phyloP scores from a whole-genome alignment of 2,888 invertebrate genomes.

The Mimumesa dahlbomi region DNA sequence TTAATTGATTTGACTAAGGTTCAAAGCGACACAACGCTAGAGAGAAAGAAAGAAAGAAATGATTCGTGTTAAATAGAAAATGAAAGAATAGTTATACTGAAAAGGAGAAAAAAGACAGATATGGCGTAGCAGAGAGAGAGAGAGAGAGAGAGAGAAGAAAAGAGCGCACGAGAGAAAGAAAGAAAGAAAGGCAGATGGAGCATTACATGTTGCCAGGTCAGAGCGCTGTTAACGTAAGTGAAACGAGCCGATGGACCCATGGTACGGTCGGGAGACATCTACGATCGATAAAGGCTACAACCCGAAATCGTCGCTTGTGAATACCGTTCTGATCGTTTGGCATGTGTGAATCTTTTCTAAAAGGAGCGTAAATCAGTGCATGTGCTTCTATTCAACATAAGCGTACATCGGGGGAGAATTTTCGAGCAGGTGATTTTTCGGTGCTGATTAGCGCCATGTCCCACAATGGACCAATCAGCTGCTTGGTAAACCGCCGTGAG shows the following conservation, averaged over 20 bases:
- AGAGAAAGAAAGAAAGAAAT: no score
- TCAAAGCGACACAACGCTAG: no score
- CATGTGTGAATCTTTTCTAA: neutral
- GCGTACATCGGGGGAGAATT: conserved; percentile 22
- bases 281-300: conserved; percentile 75
- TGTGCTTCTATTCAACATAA: neutral
- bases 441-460: conserved; percentile 63
- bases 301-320: conserved; percentile 28
- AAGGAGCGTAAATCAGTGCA: neutral
- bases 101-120: no score
- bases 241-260: conserved; percentile 56
- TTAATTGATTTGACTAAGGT: no score
- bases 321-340: conserved; percentile 8
- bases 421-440: conserved; percentile 57
- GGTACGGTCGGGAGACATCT: conserved; percentile 67
- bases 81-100: no score
- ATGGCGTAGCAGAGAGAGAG: neutral
- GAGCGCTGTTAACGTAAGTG: conserved; percentile 52
- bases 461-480: conserved; percentile 75
- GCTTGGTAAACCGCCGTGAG: conserved; percentile 72
- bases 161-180: neutral
- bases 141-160: neutral
- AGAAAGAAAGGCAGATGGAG: conserved; percentile 16
- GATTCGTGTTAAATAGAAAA: no score
- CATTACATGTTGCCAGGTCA: conserved; percentile 45